Conservation (phyloP, 2,113 vertebrate genomes). For the Ancistrus triradiatus region DNA sequence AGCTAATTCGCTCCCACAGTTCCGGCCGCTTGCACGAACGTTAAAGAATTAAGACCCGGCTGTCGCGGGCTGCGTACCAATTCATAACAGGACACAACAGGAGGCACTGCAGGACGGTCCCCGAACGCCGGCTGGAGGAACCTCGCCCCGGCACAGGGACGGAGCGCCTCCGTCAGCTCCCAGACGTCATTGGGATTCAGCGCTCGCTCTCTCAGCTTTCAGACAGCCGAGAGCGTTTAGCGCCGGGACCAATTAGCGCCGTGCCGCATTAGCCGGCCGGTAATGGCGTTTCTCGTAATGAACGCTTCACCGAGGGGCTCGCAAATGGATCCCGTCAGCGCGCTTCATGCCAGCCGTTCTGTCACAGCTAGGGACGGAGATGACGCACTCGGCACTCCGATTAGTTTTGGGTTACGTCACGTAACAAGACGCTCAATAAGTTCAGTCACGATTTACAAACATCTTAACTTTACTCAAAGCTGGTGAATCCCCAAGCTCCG, state of each 20-base stretch:
- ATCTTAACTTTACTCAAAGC: too few species aligned
- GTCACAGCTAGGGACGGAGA: too few species aligned
- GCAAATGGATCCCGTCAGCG: not conserved
- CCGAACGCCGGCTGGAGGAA: not conserved
- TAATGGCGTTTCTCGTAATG: constrained; percentile 13
- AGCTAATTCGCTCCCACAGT: constrained; percentile 12
- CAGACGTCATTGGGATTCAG: constrained; percentile 28
- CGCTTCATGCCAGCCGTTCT: not conserved
- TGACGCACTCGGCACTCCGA: too few species aligned
- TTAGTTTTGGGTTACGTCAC: too few species aligned
- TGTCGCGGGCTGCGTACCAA: constrained; percentile 6
- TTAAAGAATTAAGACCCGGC: constrained; percentile 35
- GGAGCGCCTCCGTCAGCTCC: constrained; percentile 1
- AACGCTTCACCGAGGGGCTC: not conserved
- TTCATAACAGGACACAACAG: not conserved
- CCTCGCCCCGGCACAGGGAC: not conserved
- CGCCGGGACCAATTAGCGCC: constrained; percentile 18
- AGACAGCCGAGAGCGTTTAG: constrained; percentile 8
- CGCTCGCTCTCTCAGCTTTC: not conserved
- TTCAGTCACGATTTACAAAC: too few species aligned
- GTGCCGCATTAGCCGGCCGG: not conserved
- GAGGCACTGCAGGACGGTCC: not conserved
- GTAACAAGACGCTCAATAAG: too few species aligned
- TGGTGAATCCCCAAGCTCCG: too few species aligned
- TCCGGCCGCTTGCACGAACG: too few species aligned